Evolutionary conservation across 2,888 invertebrate species (phyloP), one percentile per base, ranked within the genome.

Genomic region (Drosophila hamatofila): DNA sequence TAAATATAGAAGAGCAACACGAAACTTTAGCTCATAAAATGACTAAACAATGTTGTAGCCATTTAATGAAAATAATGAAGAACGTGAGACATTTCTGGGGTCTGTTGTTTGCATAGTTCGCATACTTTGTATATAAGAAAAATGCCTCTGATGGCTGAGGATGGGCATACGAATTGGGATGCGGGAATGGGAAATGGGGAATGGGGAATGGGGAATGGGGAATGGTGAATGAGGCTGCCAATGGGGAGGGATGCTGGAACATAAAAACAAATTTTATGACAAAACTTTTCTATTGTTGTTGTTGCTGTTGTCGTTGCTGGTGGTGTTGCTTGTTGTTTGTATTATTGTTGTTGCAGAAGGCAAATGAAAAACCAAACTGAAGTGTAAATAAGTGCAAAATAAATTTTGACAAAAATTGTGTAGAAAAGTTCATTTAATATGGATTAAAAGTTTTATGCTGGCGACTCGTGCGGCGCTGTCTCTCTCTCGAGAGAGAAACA

Each of bases 261-360:
- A 83, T 79, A 80, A 84, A 83, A 80, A 79, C 76, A 76, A 83
- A 81, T 81, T 84, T 84, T 85, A 83, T 81, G 84, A 72, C 74
- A 66, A 81, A 83, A 84, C 72, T 84, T 83, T 81, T 71, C 66
- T 59, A 55, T 68, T 73, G 64, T 72, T 82, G 68, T 76, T 76
- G 65, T 66, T 63, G 58, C 52, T 65, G 57, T 55, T 51, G 62
- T 60, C 21, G 23, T 49, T 25, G 54, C 21, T 51, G 41, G n/a
- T 52, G 35, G 27, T 30, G 21, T 14, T 48, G 37, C 27, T 72
- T 58, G 63, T 72, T 61, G 65, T 56, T 61, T 41, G 41, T 68
- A 52, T 58, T 63, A 39, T 59, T 70, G 74, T 61, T 63, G 57
- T 46, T 41, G 42, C 42, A 51, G 49, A 51, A 25, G 21, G 62